These are phyloP conservation scores for Glaucomys volans DNA, from an alignment of 2,113 vertebrate species.

Conservation along the genomic window DNA sequence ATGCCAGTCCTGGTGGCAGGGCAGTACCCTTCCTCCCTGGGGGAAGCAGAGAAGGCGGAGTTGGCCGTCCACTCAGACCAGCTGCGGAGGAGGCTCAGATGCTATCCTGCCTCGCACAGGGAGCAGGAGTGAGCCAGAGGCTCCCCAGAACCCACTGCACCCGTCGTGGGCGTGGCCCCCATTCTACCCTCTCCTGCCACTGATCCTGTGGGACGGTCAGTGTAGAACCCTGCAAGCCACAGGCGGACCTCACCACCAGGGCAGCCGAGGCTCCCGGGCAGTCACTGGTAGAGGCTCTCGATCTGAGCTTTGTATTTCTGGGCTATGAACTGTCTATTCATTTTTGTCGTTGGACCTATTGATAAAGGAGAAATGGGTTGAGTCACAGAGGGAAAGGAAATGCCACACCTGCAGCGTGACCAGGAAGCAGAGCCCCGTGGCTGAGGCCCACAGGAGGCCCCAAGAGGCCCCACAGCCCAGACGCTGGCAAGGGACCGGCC, in stretches of 20 bases:
- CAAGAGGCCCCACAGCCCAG: not conserved
- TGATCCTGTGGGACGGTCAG: fast-evolving
- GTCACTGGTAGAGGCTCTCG: constrained; percentile 87
- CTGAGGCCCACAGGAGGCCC: too few relatives aligned
- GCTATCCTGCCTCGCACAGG: not conserved
- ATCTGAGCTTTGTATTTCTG: constrained; percentile 93
- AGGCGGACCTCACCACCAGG: not conserved
- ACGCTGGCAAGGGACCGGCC: not conserved
- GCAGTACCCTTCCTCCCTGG: too few relatives aligned
- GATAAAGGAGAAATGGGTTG: not conserved
- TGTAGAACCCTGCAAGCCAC: not conserved
- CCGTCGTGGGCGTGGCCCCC: fast-evolving
- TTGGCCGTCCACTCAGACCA: too few relatives aligned
- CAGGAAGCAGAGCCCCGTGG: fast-evolving
- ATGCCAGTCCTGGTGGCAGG: not conserved
- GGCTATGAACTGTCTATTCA: constrained; percentile 89
- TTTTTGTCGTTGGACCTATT: constrained; percentile 94
- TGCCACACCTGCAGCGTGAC: fast-evolving
- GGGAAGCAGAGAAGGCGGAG: not conserved
- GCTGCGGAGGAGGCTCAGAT: fast-evolving
- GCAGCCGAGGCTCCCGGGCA: fast-evolving
- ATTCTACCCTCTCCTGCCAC: too few relatives aligned
- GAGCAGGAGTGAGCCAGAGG: fast-evolving
- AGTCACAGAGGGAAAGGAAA: too few relatives aligned
- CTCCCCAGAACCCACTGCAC: not conserved